Base-by-base conservation (phyloP, 1,140 invertebrate genomes). In the Macrotrachela quadricornifera region DNA sequence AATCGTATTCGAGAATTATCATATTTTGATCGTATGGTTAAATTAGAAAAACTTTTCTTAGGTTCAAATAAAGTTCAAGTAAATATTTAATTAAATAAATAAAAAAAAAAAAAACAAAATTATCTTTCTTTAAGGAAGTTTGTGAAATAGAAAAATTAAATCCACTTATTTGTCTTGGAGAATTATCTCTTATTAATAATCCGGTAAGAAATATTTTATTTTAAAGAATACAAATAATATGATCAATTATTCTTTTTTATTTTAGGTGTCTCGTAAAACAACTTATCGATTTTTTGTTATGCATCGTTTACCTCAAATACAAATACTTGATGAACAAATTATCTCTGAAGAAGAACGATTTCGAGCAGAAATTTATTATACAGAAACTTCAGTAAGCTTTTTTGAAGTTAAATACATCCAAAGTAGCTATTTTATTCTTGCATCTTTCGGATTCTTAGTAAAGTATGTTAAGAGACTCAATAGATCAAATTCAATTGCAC, bases 31-130 rank as follows among this genome's bases (percentile, higher is more conserved):
- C 58, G 57, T 49, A 51, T 70, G 30, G 61, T 65, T 48, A 64
- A 63, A 54, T 54, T 71, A 11, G 60, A 67, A 53, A 60, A 66
- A 41, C 57, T 71, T 6, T 71, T 66, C 57, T 58, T 71, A 6
- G 69, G 67, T 9, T 65, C 63, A 16, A 71, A 71, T 53, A 59
- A 65, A 54, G 62, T 70, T 15, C 64, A 65, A 60, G 64, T 65
- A 37, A 17, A 46, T 30, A 40, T 18, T 37, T 14, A 16, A 12
- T 12, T 17, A 13, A 38, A 18, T 36, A 21, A 43, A 1, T 51
- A 1, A 16, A 6, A 14, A 39, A 30, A 4, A 21, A 43, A 1
- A 46, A 1, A 16, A 6, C 10, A 39, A 30, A 4, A 55, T 10
- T 21, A 39, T 14, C 6, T 41, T n/a, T 48, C 14, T 17, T 48